Conservation (phyloP, 2,113 vertebrate genomes). For the Anhinga rufa region DNA sequence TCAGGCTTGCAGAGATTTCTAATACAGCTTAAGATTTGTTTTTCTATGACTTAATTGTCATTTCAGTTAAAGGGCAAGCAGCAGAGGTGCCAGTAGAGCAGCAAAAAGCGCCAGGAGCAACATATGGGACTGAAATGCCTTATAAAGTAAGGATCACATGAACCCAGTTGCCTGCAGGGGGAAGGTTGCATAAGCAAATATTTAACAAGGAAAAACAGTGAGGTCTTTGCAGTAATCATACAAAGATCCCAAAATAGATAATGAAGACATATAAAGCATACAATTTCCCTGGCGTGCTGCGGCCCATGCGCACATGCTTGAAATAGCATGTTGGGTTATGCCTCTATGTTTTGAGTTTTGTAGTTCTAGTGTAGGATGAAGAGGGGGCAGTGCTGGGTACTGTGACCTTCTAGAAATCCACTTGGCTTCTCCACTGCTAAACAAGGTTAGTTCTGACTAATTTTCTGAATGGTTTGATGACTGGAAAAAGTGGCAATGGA, state of each 20-base stretch:
- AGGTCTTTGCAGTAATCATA: conserved; percentile 30
- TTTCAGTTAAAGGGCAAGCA: conserved; percentile 44
- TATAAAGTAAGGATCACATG: conserved; percentile 54
- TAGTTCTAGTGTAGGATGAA: not conserved
- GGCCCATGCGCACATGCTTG: not conserved
- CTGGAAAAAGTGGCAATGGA: conserved; percentile 24
- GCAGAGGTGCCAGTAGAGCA: conserved; percentile 46
- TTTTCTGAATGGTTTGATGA: conserved; percentile 29
- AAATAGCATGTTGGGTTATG: not conserved
- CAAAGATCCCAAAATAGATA: conserved; percentile 45
- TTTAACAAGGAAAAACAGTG: conserved; percentile 37
- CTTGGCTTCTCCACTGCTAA: not conserved
- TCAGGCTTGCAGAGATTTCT: not conserved
- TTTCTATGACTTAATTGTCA: conserved; percentile 39
- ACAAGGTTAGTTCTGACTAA: not conserved
- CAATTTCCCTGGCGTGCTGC: not conserved
- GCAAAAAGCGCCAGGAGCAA: conserved; percentile 34
- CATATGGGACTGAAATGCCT: conserved; percentile 50
- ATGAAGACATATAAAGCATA: not conserved
- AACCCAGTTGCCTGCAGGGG: conserved; percentile 10
- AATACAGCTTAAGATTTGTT: conserved; percentile 33
- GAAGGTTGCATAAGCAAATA: conserved; percentile 50
- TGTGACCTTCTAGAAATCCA: not conserved
- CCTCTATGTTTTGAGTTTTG: not conserved
- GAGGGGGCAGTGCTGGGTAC: not conserved